Base-by-base conservation (phyloP, 2,888 invertebrate genomes). In the Nomada goodeniana region DNA sequence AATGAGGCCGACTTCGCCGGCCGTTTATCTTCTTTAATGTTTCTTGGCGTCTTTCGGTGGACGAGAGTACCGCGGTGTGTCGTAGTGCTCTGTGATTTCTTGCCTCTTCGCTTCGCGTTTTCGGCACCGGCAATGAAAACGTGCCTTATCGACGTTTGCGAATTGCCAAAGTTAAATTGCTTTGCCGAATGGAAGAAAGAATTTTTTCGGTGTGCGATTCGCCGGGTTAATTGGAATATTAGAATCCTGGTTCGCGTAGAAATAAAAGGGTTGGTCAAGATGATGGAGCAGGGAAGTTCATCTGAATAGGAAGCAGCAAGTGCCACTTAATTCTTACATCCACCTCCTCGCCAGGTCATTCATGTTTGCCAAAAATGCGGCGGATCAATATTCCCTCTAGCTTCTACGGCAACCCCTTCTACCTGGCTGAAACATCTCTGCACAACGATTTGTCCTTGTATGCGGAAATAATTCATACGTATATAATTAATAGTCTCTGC, bases 1-100 rank as follows among this genome's bases (percentile, higher is more conserved):
- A 88, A 88, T 88, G 88, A 88, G 83, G 55, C 85, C 76, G 80
- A 88, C 81, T 82, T 88, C 52, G 75, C 47, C 81, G 77, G 80
- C 81, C 86, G 88, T 88, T 88, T 86, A 86, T 88, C 88, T 88
- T 88, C 88, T 88, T 88, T 86, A 88, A 88, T 83, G 86, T 86
- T 85, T 85, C 83, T 81, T 69, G 75, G 74, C 74, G 68, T 82
- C 75, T 77, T 73, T 67, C 69, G 65, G 18, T 47, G 78, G 53
- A 68, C 68, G 63, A 69, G 59, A 52, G 65, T 59, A 57, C 71
- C 57, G 18, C 69, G 29, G 47, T 68, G 65, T 61, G 71, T 59
- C 63, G 52, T 18, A 42, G 47, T 26, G 18, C 57, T 64, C 68
- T 47, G 61, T 69, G 80, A 80, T 80, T 80, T 74, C 65, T 59